Evolutionary conservation across 2,113 vertebrate species (phyloP).

Genomic region (Orthochromis indermauri): DNA sequence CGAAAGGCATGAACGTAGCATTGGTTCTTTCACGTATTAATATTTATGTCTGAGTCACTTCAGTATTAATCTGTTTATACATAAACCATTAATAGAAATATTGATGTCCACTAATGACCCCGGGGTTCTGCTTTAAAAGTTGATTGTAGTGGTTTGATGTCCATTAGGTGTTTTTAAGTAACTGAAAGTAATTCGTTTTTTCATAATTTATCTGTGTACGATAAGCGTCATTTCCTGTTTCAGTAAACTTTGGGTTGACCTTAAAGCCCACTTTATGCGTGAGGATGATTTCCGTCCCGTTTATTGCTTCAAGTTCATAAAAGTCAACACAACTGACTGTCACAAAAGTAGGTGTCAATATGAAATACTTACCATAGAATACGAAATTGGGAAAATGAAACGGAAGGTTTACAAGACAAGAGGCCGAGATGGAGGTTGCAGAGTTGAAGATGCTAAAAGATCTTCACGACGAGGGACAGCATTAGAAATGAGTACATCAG

Average conservation of each 20-base stretch:
- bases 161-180: background rate
- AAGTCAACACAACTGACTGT: background rate
- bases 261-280: background rate
- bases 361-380: background rate
- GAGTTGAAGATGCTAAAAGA: background rate
- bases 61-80: background rate
- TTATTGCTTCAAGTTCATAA: background rate
- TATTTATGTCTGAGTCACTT: background rate
- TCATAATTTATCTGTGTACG: rapidly evolving
- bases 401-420: background rate
- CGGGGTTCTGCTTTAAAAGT: background rate
- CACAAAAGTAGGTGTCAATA: background rate
- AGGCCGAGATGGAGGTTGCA: background rate
- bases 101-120: background rate
- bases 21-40: background rate
- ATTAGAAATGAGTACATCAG: background rate
- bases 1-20: background rate
- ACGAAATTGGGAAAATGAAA: background rate
- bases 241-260: background rate
- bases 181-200: background rate
- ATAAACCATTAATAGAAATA: background rate
- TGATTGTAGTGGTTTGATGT: rapidly evolving
- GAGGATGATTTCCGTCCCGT: background rate
- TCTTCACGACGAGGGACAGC: background rate
- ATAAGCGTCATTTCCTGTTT: background rate